phyloP scores from a whole-genome alignment of 1,140 invertebrate species.

The Drosophila cardini region DNA sequence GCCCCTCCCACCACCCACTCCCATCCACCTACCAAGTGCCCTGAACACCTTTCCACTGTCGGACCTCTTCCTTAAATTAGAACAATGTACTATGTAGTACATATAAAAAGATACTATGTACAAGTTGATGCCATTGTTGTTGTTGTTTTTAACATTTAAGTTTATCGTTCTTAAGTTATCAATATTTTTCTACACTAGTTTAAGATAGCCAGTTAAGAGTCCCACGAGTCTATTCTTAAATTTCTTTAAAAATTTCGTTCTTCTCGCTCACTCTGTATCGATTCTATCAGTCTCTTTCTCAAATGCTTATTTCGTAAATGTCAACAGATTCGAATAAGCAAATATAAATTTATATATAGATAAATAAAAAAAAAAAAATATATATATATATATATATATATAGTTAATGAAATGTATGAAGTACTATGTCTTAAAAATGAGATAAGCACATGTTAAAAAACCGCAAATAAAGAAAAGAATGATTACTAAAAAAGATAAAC shows the following conservation, averaged over 20 bases:
- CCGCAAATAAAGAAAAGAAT: conserved; percentile 58
- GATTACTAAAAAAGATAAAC: conserved; percentile 25
- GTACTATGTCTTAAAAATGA: conserved; percentile 46
- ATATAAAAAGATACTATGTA: conserved; percentile 15
- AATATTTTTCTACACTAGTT: conserved; percentile 79
- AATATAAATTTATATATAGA: conserved; percentile 18
- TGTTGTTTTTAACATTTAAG: conserved; percentile 53
- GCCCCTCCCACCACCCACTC: not conserved
- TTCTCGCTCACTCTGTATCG: conserved; percentile 9
- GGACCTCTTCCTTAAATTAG: too few relatives aligned
- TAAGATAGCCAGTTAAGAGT: conserved; percentile 68
- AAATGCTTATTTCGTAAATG: conserved; percentile 34
- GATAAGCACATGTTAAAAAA: conserved; percentile 75
- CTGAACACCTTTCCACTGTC: not conserved
- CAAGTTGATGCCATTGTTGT: conserved; percentile 70
- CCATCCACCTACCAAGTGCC: not conserved
- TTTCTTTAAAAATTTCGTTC: conserved; percentile 11
- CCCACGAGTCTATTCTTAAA: conserved; percentile 58
- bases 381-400: conserved; percentile 19
- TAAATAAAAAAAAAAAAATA: conserved; percentile 25
- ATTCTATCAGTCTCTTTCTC: conserved; percentile 10
- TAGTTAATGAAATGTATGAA: conserved; percentile 37
- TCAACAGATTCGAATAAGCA: conserved; percentile 18
- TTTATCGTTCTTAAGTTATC: conserved; percentile 73
- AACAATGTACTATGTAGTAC: conserved; percentile 24